A percentile compares a stretch with the other conserved stretches of the same genome.
Evolutionary conservation across 1,140 invertebrate genomes (phyloP).

Genomic region (Ptiloglossa arizonensis): DNA sequence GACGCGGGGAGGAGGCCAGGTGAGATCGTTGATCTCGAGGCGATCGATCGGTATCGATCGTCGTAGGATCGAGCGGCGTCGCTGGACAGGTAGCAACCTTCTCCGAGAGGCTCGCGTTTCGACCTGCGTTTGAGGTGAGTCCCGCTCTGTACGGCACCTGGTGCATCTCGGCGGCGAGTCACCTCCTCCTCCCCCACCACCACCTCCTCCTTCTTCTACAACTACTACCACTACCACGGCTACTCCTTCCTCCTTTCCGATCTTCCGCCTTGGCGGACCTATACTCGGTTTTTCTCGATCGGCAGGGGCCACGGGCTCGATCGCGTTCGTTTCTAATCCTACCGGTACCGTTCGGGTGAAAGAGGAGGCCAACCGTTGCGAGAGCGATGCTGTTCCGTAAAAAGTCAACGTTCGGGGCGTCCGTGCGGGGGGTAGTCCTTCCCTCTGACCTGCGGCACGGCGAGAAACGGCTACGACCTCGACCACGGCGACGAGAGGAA

Average conservation of each 20-base stretch:
- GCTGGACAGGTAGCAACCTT: neutral
- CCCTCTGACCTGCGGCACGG: constrained; percentile 15
- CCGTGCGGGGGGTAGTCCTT: neutral
- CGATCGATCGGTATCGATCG: constrained; percentile 28
- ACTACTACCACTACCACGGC: constrained; percentile 49
- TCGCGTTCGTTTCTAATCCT: constrained; percentile 4
- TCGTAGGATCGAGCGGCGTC: constrained; percentile 13
- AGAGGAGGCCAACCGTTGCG: neutral
- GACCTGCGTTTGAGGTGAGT: constrained; percentile 61
- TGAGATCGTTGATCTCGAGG: constrained; percentile 4
- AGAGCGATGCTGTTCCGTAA: neutral
- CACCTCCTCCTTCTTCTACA: constrained; percentile 42
- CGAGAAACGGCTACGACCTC: constrained; percentile 36
- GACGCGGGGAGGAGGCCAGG: constrained; percentile 23
- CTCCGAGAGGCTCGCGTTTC: constrained; percentile 48
- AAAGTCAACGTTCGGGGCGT: neutral
- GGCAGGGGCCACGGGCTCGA: neutral
- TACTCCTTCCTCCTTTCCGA: constrained; percentile 23
- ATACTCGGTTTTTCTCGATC: constrained; percentile 18
- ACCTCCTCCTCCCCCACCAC: constrained; percentile 72
- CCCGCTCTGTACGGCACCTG: constrained; percentile 64
- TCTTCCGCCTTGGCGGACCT: constrained; percentile 8
- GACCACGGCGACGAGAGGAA: constrained; percentile 45
- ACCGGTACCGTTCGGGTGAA: neutral
- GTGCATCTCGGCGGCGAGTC: constrained; percentile 79